phyloP scores from a whole-genome alignment of 2,113 vertebrate species.

The Bolborhynchus lineola region DNA sequence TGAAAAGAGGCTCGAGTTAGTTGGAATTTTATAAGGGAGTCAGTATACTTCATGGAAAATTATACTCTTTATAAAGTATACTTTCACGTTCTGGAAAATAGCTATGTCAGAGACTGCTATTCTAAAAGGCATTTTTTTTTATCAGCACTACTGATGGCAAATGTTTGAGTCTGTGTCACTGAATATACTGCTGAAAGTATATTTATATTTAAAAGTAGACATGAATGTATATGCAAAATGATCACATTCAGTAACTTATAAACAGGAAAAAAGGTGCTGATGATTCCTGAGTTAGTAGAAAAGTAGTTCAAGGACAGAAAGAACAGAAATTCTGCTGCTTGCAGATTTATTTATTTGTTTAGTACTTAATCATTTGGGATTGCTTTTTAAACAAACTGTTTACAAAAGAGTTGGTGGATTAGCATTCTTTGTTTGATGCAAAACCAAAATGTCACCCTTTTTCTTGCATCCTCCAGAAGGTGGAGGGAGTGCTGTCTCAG shows the following conservation, averaged over 20 bases:
- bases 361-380: constrained; percentile 5
- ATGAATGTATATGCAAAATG: background rate
- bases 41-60: background rate
- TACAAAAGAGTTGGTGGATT: background rate
- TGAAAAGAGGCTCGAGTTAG: background rate
- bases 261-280: constrained; percentile 1
- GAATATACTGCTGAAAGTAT: background rate
- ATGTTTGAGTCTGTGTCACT: background rate
- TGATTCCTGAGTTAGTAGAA: background rate
- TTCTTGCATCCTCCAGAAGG: background rate
- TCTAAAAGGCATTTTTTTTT: background rate
- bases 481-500: background rate
- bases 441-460: background rate
- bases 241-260: constrained; percentile 26
- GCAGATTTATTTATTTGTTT: constrained; percentile 17
- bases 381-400: constrained; percentile 49
- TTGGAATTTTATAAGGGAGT: background rate
- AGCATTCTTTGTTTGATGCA: background rate
- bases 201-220: background rate
- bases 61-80: background rate
- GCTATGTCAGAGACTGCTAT: background rate
- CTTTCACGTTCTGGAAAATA: background rate
- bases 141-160: background rate
- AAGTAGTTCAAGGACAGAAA: constrained; percentile 37
- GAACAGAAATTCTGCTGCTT: constrained; percentile 21